A percentile compares a stretch with the other conserved stretches of the same genome.
Evolutionary conservation across 2,113 vertebrate genomes (phyloP).

Genomic region (human (Homo sapiens)): DNA sequence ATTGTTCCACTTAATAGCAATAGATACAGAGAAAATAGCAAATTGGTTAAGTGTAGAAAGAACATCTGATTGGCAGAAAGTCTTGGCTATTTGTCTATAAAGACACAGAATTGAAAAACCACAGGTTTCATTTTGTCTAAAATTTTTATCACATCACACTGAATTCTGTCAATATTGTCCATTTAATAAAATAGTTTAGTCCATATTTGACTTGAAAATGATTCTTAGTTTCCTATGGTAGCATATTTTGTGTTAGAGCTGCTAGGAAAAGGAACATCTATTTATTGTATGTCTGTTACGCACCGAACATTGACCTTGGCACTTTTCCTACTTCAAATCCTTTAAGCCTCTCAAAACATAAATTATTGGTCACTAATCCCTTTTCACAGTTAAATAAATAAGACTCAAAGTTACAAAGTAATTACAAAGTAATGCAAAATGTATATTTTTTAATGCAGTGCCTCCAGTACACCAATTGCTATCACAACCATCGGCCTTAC

Average conservation of each 20-base stretch:
- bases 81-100: background rate
- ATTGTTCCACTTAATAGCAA: constrained; percentile 28
- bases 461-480: background rate
- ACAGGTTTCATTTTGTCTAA: background rate
- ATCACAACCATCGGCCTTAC: background rate
- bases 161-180: background rate
- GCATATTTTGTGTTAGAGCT: background rate
- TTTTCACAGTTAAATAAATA: background rate
- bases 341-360: background rate
- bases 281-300: background rate
- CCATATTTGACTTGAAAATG: background rate
- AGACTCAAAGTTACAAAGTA: background rate
- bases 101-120: background rate
- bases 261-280: background rate
- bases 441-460: background rate
- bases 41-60: background rate
- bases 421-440: no score
- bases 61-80: background rate
- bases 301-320: background rate
- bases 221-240: background rate
- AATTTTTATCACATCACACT: background rate
- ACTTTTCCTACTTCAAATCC: background rate
- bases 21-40: constrained; percentile 23
- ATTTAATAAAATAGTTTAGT: background rate
- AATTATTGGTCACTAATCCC: background rate